Evolutionary conservation across 1,140 invertebrate genomes (phyloP).

Genomic region (Helicorthomorpha holstii): DNA sequence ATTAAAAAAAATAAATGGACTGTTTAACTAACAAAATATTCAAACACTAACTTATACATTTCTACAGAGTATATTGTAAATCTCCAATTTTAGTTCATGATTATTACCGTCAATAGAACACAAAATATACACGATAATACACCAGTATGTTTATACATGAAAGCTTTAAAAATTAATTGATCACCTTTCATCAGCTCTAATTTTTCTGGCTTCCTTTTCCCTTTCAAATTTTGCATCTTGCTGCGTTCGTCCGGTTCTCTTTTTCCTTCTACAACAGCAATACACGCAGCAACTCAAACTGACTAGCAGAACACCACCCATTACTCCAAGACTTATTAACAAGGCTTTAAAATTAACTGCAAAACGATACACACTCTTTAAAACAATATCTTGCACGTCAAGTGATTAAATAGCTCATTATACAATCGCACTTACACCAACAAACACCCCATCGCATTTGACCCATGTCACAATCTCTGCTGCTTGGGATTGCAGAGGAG

Average conservation of each 20-base stretch:
- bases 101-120: too few species aligned
- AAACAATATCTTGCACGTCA: not conserved
- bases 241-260: not conserved
- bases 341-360: conserved; percentile 10
- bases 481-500: conserved; percentile 3
- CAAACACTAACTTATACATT: too few species aligned
- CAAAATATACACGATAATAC: too few species aligned
- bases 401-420: not conserved
- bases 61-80: too few species aligned
- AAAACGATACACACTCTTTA: not conserved
- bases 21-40: too few species aligned
- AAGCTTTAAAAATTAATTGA: not conserved
- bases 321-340: conserved; percentile 5
- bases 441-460: conserved; percentile 10
- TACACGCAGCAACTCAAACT: conserved; percentile 4
- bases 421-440: conserved; percentile 10
- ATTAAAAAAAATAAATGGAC: not conserved
- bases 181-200: conserved; percentile 2
- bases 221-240: conserved; percentile 1
- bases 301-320: conserved; percentile 6
- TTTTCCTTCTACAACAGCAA: conserved; percentile 9
- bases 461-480: conserved; percentile 4
- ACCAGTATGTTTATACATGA: too few species aligned
- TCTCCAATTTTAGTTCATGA: too few species aligned
- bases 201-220: not conserved